phyloP scores from a whole-genome alignment of 1,140 invertebrate species.

The Mamestra configurata region DNA sequence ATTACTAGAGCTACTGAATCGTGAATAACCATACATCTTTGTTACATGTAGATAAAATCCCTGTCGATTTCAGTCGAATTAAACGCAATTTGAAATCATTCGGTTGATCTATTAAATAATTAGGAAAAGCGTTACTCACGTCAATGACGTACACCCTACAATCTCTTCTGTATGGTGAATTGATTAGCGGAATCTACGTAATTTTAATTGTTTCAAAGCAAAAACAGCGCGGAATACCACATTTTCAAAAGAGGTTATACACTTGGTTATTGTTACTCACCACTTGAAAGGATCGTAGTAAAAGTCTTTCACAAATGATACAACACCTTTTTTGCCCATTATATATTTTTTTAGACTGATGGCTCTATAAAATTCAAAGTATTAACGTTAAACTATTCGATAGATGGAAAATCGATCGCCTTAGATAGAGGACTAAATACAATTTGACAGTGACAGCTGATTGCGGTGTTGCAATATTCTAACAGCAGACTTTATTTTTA shows the following conservation, averaged over 20 bases:
- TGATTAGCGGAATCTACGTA: neutral
- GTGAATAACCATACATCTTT: no score
- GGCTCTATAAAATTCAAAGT: slow-evolving; percentile 30
- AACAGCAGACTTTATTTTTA: neutral
- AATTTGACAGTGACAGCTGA: slow-evolving; percentile 4
- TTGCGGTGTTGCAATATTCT: slow-evolving; percentile 1
- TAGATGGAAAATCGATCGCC: slow-evolving; percentile 48
- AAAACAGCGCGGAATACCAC: slow-evolving; percentile 31
- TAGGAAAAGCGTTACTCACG: neutral
- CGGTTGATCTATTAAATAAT: no score
- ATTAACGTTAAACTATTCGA: slow-evolving; percentile 32
- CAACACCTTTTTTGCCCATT: slow-evolving; percentile 79
- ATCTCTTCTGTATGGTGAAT: neutral
- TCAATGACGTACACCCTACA: no score
- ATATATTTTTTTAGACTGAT: slow-evolving; percentile 55
- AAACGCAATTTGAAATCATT: no score
- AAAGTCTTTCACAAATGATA: slow-evolving; percentile 75
- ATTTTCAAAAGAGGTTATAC: slow-evolving; percentile 67
- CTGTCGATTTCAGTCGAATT: no score
- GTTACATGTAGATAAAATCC: no score
- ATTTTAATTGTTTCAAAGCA: neutral
- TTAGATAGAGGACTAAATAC: neutral
- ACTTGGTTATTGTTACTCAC: slow-evolving; percentile 65
- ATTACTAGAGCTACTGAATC: no score
- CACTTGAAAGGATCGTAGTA: slow-evolving; percentile 85